Evolutionary conservation across 2,797 vertebrate genomes (phyloP).

Genomic region (Podargus strigoides): DNA sequence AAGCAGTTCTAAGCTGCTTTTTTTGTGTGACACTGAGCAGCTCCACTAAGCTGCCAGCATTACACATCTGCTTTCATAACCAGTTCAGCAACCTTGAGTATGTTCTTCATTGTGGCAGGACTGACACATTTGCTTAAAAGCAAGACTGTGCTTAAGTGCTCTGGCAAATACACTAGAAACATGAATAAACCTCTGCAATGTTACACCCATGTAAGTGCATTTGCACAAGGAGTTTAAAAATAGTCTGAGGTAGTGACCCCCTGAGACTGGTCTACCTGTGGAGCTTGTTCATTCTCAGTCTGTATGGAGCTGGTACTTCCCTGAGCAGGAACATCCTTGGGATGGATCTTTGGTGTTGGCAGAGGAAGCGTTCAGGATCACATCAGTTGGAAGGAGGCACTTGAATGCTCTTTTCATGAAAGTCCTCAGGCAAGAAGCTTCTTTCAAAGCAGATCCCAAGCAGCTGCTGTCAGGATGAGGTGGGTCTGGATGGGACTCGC

Average conservation of each 20-base stretch:
- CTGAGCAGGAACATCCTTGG: background rate
- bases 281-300: background rate
- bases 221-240: background rate
- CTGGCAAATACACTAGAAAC: background rate
- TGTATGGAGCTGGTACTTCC: background rate
- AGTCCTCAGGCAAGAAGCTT: background rate
- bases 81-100: background rate
- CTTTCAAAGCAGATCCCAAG: background rate
- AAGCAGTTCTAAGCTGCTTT: background rate
- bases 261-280: background rate
- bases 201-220: background rate
- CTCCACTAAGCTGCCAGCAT: background rate
- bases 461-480: background rate
- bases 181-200: accelerated
- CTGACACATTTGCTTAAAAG: background rate
- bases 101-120: background rate
- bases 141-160: background rate
- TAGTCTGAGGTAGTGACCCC: background rate
- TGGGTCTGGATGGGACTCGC: background rate
- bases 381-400: background rate
- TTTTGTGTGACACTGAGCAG: background rate
- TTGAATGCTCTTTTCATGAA: background rate
- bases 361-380: accelerated
- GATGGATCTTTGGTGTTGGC: background rate
- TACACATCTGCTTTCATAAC: background rate